Percentiles rank a stretch among this genome's conserved stretches.
phyloP scores from a whole-genome alignment of 2,888 invertebrate genomes.

The Koerneria pararmatus region DNA sequence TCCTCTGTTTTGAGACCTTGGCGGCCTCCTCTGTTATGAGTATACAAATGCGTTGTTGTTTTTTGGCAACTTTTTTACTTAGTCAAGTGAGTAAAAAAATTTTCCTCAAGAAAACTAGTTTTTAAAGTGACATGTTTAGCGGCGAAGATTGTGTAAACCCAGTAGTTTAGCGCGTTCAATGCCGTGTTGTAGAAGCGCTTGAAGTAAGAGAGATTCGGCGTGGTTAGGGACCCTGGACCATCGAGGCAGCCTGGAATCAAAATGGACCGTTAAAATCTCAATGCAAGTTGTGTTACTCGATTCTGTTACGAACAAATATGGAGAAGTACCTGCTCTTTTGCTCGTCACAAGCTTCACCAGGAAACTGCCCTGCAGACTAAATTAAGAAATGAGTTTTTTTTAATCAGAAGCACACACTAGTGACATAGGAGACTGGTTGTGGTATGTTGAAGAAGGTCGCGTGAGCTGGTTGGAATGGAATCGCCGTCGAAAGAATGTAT shows the following conservation, averaged over 20 bases:
- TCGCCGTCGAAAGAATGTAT: slow-evolving; percentile 19
- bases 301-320: not conserved
- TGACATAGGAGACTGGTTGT: slow-evolving; percentile 19
- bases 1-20: too few relatives aligned
- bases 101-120: too few relatives aligned
- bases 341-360: not conserved
- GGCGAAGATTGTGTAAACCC: slow-evolving; percentile 19
- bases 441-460: slow-evolving; percentile 20
- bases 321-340: not conserved
- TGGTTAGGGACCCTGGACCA: slow-evolving; percentile 8
- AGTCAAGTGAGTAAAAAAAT: not conserved
- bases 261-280: not conserved
- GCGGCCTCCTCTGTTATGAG: too few relatives aligned
- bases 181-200: slow-evolving; percentile 21
- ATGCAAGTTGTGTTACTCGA: not conserved
- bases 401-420: slow-evolving; percentile 9
- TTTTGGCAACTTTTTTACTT: not conserved
- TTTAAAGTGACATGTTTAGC: slow-evolving; percentile 21
- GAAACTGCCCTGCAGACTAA: too few relatives aligned
- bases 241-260: slow-evolving; percentile 20
- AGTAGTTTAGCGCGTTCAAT: slow-evolving; percentile 19
- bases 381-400: too few relatives aligned
- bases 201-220: slow-evolving; percentile 22
- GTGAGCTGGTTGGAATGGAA: slow-evolving; percentile 22
- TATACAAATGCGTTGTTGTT: too few relatives aligned